phyloP scores from a whole-genome alignment of 2,797 vertebrate genomes.

The Cirrhinus mrigala region DNA sequence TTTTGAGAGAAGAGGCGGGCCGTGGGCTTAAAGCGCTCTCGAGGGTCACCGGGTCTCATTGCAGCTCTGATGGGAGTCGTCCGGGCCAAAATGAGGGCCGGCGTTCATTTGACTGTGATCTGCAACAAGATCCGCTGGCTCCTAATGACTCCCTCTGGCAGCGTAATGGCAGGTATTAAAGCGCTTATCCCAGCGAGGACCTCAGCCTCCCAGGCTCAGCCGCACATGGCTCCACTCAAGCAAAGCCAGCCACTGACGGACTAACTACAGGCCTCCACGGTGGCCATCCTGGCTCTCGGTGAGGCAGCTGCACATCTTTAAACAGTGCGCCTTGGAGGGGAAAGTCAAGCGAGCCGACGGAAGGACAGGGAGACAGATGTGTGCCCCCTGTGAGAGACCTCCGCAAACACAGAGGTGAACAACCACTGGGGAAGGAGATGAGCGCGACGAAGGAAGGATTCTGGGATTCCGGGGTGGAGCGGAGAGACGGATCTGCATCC shows the following conservation, averaged over 20 bases:
- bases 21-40: not conserved
- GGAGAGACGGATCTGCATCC: constrained; percentile 31
- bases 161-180: constrained; percentile 69
- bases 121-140: constrained; percentile 64
- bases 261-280: constrained; percentile 54
- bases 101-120: constrained; percentile 66
- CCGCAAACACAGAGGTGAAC: constrained; percentile 40
- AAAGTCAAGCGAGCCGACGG: constrained; percentile 35
- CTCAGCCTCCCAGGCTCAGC: constrained; percentile 51
- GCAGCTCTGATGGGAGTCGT: constrained; percentile 62
- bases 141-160: constrained; percentile 67
- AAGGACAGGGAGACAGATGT: constrained; percentile 42
- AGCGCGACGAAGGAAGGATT: constrained; percentile 8
- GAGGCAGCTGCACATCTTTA: constrained; percentile 56
- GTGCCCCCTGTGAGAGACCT: constrained; percentile 36
- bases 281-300: constrained; percentile 46
- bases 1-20: not conserved
- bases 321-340: constrained; percentile 17
- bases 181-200: constrained; percentile 63
- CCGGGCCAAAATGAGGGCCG: constrained; percentile 67
- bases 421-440: constrained; percentile 16
- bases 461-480: constrained; percentile 5
- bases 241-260: constrained; percentile 44
- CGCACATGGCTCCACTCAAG: constrained; percentile 64
- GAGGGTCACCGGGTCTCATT: constrained; percentile 48